Conservation (phyloP, 2,113 vertebrate species). For the Sylvia atricapilla region DNA sequence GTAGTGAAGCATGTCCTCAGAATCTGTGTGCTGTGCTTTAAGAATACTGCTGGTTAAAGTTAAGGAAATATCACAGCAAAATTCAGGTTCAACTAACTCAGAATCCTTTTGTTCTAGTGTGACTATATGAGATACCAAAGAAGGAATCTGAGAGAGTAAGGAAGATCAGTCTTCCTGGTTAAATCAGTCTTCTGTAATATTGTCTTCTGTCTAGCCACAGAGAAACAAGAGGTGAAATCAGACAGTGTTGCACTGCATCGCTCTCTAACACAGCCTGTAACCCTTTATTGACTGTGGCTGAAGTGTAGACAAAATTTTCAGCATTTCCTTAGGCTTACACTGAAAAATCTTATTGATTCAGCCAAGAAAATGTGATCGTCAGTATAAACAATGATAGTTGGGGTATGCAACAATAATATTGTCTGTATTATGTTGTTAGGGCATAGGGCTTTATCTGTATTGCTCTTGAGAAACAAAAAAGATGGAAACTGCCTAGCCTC, state of each 20-base stretch:
- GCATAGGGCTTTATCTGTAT: background rate
- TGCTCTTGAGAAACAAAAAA: background rate
- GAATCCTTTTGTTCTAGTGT: background rate
- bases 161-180: background rate
- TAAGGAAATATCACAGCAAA: background rate
- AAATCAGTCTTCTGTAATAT: background rate
- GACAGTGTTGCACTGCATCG: background rate
- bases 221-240: background rate
- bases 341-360: background rate
- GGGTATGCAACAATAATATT: background rate
- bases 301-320: background rate
- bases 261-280: background rate
- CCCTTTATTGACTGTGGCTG: background rate
- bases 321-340: background rate
- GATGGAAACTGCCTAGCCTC: background rate
- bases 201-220: background rate
- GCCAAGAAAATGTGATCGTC: background rate
- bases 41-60: background rate
- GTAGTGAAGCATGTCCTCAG: background rate
- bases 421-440: background rate
- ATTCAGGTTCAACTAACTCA: background rate
- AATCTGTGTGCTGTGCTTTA: background rate
- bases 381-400: background rate
- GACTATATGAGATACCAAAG: background rate
- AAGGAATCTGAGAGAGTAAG: background rate